Percentiles rank a stretch among this genome's conserved stretches.
phyloP scores from a whole-genome alignment of 2,113 vertebrate species.

The Pseudorhombus dupliciocellatus region DNA sequence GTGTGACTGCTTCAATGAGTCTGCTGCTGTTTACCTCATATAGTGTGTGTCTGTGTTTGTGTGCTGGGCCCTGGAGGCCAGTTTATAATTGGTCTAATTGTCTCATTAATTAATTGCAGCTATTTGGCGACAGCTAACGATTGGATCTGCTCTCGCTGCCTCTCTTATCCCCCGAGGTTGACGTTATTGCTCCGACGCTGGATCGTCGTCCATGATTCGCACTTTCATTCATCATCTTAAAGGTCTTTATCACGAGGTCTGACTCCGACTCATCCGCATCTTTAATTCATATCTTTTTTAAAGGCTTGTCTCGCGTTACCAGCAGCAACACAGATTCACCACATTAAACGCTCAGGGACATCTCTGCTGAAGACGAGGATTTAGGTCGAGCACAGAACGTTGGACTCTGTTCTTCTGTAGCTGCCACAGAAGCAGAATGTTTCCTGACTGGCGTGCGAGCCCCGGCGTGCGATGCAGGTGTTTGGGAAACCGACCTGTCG shows the following conservation, averaged over 20 bases:
- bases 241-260: neutral
- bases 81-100: slow-evolving; percentile 64
- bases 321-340: too few relatives aligned
- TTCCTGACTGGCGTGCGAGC: too few relatives aligned
- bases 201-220: neutral
- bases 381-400: too few relatives aligned
- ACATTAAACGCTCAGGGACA: too few relatives aligned
- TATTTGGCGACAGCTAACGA: slow-evolving; percentile 34
- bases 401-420: too few relatives aligned
- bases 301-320: too few relatives aligned
- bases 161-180: neutral
- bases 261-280: too few relatives aligned
- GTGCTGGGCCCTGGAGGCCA: slow-evolving; percentile 1
- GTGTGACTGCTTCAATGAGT: slow-evolving; percentile 6
- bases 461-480: neutral
- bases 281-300: neutral
- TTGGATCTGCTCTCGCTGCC: slow-evolving; percentile 22
- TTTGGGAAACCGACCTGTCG: slow-evolving; percentile 77
- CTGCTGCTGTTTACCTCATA: neutral
- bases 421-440: too few relatives aligned
- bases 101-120: slow-evolving; percentile 53
- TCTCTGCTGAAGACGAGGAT: too few relatives aligned
- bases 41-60: neutral
- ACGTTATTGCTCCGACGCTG: neutral
- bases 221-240: neutral